Evolutionary conservation across 2,113 vertebrate species (phyloP), one percentile per base, ranked within the genome.

Genomic region (Podarcis raffonei): DNA sequence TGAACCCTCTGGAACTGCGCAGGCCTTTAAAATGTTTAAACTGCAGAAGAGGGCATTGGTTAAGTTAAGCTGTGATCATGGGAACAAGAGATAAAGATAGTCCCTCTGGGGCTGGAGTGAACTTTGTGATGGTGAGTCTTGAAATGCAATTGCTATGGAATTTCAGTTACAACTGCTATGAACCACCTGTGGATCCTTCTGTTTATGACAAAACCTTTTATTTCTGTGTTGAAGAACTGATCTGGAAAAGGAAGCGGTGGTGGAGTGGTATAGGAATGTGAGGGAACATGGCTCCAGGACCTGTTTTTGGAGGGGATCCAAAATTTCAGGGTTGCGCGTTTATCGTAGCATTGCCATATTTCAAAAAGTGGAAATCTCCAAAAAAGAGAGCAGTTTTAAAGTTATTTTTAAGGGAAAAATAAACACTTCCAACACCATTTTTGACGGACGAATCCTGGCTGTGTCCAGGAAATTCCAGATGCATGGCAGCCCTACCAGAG

Each of bases 21-120:
- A 71, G 42, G 84, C 71, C 39, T 69, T 62, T 66, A n/a, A 48
- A 37, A 75, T 77, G 68, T 90, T 76, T 69, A 23, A 77, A 77
- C 62, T 80, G 83, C 65, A 72, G 35, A 79, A 80, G 42, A 83
- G 72, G 84, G 48, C 25, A 82, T 69, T 30, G 62, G 84, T 9
- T 83, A 69, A 82, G 39, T 82, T 83, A 71, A 83, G 83, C 42
- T 78, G 80, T 11, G 71, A 83, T 57, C 71, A 87, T 83, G 89
- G 84, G 65, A 90, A 90, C 57, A 86, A 77, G 79, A 57, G 23
- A 77, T 69, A 27, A 48, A 71, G 77, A 27, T 27, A 27, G 71
- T 32, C 69, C 32, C 78, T 23, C 53, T 65, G 83, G 83, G 48
- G 57, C 48, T 72, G 12, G 25, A 37, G 23, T 81, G 84, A 81